Conservation (phyloP, 2,113 vertebrate species). For the Stictonetta naevosa region DNA sequence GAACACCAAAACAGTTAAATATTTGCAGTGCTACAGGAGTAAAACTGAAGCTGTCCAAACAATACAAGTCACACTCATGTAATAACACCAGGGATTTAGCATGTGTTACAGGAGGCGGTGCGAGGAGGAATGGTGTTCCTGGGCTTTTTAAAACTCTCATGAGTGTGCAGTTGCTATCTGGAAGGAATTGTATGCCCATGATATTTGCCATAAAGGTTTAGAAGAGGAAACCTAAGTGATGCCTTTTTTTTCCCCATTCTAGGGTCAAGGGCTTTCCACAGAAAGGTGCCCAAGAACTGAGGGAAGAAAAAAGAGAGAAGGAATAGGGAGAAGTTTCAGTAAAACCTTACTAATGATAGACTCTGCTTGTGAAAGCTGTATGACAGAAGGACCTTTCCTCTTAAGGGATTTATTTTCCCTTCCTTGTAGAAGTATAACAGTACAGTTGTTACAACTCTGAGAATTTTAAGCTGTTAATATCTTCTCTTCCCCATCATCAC, state of each 20-base stretch:
- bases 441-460: neutral
- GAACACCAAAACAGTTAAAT: neutral
- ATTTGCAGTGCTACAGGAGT: neutral
- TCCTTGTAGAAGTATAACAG: neutral
- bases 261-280: neutral
- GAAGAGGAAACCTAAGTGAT: neutral
- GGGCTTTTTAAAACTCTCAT: neutral
- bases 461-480: neutral
- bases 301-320: neutral
- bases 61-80: neutral
- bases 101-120: neutral
- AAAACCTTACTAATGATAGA: neutral
- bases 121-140: neutral
- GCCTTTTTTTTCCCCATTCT: neutral
- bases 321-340: neutral
- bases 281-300: neutral
- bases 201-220: neutral
- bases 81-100: neutral
- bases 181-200: neutral
- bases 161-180: neutral
- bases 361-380: neutral
- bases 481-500: neutral
- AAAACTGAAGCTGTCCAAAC: neutral
- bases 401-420: neutral
- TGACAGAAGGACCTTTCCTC: neutral